Evolutionary conservation across 1,140 invertebrate species (phyloP).

Genomic region (Drosophila neocordata): DNA sequence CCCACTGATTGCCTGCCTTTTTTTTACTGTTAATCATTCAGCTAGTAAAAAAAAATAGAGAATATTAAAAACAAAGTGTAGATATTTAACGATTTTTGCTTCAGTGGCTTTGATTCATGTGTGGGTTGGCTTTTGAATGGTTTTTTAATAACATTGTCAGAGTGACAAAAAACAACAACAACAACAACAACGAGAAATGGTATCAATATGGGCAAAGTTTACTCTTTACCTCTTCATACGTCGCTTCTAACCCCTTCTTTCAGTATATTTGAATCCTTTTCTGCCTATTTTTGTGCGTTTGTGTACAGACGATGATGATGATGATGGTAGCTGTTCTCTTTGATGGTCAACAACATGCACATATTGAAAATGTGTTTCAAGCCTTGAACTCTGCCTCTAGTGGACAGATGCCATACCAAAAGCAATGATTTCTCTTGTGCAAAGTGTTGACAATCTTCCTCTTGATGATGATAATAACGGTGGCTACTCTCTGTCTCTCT

Average conservation of each 20-base stretch:
- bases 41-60: background rate
- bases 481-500: too few species aligned
- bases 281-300: constrained; percentile 74
- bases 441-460: constrained; percentile 16
- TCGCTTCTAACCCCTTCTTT: background rate
- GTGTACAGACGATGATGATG: constrained; percentile 29
- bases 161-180: constrained; percentile 55
- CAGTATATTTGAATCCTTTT: constrained; percentile 9
- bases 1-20: too few species aligned
- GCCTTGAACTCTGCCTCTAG: constrained; percentile 4
- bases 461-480: constrained; percentile 13
- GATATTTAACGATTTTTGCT: background rate
- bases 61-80: background rate
- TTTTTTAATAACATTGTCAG: constrained; percentile 80
- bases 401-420: background rate
- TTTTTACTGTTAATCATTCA: too few species aligned
- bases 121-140: constrained; percentile 63
- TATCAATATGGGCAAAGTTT: constrained; percentile 69
- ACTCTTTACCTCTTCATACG: constrained; percentile 20
- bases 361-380: constrained; percentile 51
- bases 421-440: constrained; percentile 28
- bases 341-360: constrained; percentile 39
- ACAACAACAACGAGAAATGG: too few species aligned
- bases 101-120: constrained; percentile 14
- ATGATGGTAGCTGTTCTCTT: constrained; percentile 31